Evolutionary conservation across 2,888 invertebrate species (phyloP).

Genomic region (Euplagia quadripunctaria): DNA sequence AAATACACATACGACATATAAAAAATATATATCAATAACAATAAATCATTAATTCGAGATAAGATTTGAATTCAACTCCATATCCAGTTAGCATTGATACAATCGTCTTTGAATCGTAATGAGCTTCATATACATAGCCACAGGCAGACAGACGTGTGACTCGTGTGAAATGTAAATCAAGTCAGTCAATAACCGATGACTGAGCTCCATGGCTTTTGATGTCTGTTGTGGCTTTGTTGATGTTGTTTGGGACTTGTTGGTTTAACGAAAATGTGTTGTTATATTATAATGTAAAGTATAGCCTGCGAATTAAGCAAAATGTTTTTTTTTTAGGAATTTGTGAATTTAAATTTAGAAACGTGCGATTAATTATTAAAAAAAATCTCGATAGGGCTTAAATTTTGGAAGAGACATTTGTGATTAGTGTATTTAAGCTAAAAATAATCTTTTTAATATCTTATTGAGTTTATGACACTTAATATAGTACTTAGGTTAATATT

Average conservation of each 20-base stretch:
- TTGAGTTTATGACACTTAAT: too few species aligned
- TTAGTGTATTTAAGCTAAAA: too few species aligned
- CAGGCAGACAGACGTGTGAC: slow-evolving; percentile 3
- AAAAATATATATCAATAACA: not conserved
- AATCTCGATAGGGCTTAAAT: too few species aligned
- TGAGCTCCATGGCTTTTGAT: slow-evolving; percentile 11
- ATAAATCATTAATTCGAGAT: not conserved
- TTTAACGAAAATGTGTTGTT: not conserved
- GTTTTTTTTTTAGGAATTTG: too few species aligned
- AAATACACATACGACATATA: too few species aligned
- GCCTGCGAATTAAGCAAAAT: too few species aligned
- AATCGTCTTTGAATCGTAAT: slow-evolving; percentile 29
- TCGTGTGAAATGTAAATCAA: slow-evolving; percentile 31
- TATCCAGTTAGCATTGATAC: slow-evolving; percentile 16
- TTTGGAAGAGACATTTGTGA: too few species aligned
- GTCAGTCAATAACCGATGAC: slow-evolving; percentile 26
- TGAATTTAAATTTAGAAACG: too few species aligned
- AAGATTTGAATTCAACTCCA: slow-evolving; percentile 10
- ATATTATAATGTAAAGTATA: too few species aligned
- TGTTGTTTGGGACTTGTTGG: not conserved
- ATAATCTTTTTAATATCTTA: too few species aligned
- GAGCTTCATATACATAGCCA: slow-evolving; percentile 8
- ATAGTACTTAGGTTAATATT: too few species aligned
- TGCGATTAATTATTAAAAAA: too few species aligned
- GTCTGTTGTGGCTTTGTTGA: slow-evolving; percentile 1